These are phyloP conservation scores for Ennomos fuscantarius DNA, from an alignment of 2,888 invertebrate genomes.

Conservation along the genomic window DNA sequence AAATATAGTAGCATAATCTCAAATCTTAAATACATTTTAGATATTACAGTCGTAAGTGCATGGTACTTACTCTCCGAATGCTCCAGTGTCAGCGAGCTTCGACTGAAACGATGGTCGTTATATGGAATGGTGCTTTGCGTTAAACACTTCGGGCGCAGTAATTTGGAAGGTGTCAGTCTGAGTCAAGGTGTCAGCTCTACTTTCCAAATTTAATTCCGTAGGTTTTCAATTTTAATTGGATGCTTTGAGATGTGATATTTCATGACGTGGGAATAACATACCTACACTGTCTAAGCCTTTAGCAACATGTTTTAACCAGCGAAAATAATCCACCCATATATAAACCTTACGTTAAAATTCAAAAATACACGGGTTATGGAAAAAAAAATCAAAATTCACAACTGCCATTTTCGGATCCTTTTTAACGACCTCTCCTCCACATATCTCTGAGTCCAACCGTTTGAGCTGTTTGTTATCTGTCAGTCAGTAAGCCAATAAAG, in stretches of 20 bases:
- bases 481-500: too few relatives aligned
- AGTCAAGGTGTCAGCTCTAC: not conserved
- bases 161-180: conserved; percentile 26
- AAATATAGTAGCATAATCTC: too few relatives aligned
- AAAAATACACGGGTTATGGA: too few relatives aligned
- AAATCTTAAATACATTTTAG: conserved; percentile 14
- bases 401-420: too few relatives aligned
- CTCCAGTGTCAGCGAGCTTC: conserved; percentile 51
- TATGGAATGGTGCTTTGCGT: conserved; percentile 56
- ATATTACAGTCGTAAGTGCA: conserved; percentile 46
- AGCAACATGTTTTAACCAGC: too few relatives aligned
- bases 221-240: conserved; percentile 1
- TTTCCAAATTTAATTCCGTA: not conserved
- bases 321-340: too few relatives aligned
- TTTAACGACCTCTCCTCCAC: too few relatives aligned
- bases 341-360: too few relatives aligned
- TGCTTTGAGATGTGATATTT: not conserved
- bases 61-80: conserved; percentile 50
- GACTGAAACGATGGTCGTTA: conserved; percentile 58
- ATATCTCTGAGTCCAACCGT: too few relatives aligned
- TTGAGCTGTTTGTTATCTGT: too few relatives aligned
- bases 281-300: too few relatives aligned
- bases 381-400: too few relatives aligned
- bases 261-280: not conserved
- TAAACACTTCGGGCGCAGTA: conserved; percentile 48